These are phyloP conservation scores for Diprion similis DNA, from an alignment of 1,140 invertebrate genomes.

Conservation along the genomic window DNA sequence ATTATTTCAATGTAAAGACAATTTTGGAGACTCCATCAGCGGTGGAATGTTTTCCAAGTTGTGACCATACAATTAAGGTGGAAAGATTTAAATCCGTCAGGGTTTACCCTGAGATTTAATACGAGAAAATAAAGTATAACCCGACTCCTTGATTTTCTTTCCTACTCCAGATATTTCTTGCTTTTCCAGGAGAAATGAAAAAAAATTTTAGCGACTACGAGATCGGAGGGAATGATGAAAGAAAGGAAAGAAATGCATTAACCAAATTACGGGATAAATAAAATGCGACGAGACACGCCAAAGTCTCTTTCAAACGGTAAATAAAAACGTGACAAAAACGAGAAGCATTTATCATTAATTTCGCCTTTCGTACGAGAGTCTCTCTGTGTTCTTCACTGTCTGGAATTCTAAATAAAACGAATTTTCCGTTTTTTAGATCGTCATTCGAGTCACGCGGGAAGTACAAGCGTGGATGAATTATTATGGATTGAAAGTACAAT, in stretches of 20 bases:
- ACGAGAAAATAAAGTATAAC: no score
- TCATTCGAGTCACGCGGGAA: background rate
- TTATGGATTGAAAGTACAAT: no score
- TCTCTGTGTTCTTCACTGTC: background rate
- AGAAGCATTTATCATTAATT: background rate
- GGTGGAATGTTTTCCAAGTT: no score
- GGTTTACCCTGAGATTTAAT: no score
- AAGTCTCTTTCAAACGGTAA: background rate
- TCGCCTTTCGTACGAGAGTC: background rate
- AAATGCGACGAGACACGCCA: background rate
- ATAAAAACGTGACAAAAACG: background rate
- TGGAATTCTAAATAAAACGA: background rate
- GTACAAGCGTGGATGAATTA: no score
- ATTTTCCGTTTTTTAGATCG: background rate
- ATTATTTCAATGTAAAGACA: no score
- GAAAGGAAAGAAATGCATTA: background rate
- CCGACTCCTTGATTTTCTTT: background rate
- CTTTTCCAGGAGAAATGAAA: background rate
- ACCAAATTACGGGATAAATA: constrained; percentile 4
- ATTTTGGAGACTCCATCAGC: no score
- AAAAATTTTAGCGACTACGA: background rate
- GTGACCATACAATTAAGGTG: no score
- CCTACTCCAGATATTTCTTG: background rate
- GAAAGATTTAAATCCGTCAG: no score
- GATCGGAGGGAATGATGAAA: background rate